Conservation (phyloP, 2,797 vertebrate species). For the Hoplostethus atlanticus region DNA sequence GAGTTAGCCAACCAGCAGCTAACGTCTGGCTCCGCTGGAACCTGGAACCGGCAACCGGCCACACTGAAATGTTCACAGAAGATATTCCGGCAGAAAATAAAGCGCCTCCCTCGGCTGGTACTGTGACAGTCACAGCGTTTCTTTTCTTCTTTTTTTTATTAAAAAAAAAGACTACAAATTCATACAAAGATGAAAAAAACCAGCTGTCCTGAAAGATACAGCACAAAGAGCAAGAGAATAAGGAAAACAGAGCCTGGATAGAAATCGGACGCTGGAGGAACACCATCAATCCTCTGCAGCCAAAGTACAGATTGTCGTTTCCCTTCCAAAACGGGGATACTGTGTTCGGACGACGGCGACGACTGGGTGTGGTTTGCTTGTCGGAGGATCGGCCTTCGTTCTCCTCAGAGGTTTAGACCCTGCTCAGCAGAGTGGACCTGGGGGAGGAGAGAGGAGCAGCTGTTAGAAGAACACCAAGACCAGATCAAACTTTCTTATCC, state of each 20-base stretch:
- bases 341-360: slow-evolving; percentile 58
- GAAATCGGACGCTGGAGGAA: slow-evolving; percentile 36
- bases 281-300: slow-evolving; percentile 50
- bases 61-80: slow-evolving; percentile 14
- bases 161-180: slow-evolving; percentile 70
- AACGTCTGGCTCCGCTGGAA: slow-evolving; percentile 74
- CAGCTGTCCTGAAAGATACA: slow-evolving; percentile 80
- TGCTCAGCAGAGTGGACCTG: slow-evolving; percentile 91
- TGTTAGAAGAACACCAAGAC: not conserved
- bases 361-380: slow-evolving; percentile 52
- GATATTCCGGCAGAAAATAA: not conserved
- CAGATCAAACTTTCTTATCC: no score
- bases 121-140: slow-evolving; percentile 24
- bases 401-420: slow-evolving; percentile 72
- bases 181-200: slow-evolving; percentile 76
- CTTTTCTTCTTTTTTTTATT: slow-evolving; percentile 16
- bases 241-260: slow-evolving; percentile 31
- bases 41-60: slow-evolving; percentile 28
- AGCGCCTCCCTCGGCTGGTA: slow-evolving; percentile 1
- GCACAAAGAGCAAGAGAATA: slow-evolving; percentile 62
- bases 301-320: slow-evolving; percentile 77
- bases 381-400: slow-evolving; percentile 29
- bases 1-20: slow-evolving; percentile 93
- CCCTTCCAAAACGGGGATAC: slow-evolving; percentile 75
- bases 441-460: slow-evolving; percentile 29